Base-by-base conservation (phyloP, 2,797 vertebrate species). In the Bucorvus abyssinicus region DNA sequence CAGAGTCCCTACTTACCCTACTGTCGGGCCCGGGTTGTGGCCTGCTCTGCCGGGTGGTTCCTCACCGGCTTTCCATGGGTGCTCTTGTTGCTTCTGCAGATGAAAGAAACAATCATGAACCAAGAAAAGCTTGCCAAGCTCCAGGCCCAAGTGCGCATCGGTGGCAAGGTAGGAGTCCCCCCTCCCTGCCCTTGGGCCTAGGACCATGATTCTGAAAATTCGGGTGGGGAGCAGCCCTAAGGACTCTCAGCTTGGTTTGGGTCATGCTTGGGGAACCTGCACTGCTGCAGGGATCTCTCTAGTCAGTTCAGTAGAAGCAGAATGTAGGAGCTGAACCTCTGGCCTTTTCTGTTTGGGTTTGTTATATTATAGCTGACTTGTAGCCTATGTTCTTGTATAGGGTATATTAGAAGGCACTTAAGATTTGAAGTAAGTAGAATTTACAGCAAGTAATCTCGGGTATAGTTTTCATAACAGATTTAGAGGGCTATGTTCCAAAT, bases 61-160 rank as follows among this genome's bases (percentile, higher is more conserved):
- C n/a, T n/a, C n/a, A n/a, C n/a, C n/a, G n/a, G n/a, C n/a, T n/a
- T n/a, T n/a, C n/a, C n/a, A n/a, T n/a, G n/a, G 32, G 6, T 2
- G 7, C 32, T 34, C 2, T 68, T 20, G n/a, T 83, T 88, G 63
- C 57, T 87, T 93, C 78, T 53, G 16, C 96, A 99, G 99, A 99
- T 99, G 99, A 99, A 99, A 99, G 99, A 99, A 98, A 98, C 98
- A 52, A 99, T 99, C 78, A 99, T 99, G 99, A 99, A 99, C 98
- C 99, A 99, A 96, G 99, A 99, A 95, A 99, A 99, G 97, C 98
- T 99, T 71, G 99, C 99, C 94, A 99, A 99, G 92, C 97, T 99
- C 56, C 99, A 99, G 98, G 99, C 99, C 44, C 99, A 99, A 98
- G 99, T 99, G 96, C 99, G 99, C 98, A 99, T 99, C 82, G 99